Base-by-base conservation (phyloP, 2,113 vertebrate genomes). In the Microcebus murinus region DNA sequence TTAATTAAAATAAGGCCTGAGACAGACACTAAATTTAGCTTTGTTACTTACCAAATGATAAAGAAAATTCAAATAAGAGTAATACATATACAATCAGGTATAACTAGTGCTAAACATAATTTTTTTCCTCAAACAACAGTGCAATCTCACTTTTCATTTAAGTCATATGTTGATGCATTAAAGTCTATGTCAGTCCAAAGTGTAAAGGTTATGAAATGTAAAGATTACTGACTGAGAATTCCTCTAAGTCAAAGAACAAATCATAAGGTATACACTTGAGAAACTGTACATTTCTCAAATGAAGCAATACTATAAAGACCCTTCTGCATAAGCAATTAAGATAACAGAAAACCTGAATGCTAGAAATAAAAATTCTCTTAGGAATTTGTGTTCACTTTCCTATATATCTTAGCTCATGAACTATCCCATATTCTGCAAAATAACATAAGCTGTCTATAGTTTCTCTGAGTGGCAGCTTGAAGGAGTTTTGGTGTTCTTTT, bases 1-100 rank as follows among this genome's bases (percentile, higher is more conserved):
- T 55, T 34, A 80, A 89, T 10, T 91, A 94, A 61, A 52, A 63
- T 82, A 91, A 94, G 36, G 20, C 13, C 25, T 90, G 76, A 94
- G 34, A 68, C 36, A 90, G 92, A 96, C 14, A 67, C 50, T 90
- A 50, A 84, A 88, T 68, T 83, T 80, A 81, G 36, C 29, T 88
- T 94, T 91, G 36, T 36, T 80, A 36, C 8, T 90, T 9, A 90
- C 57, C 55, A 81, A 91, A 61, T 45, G 34, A 96, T 82, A 96
- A 85, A 76, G 21, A 93, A 87, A 95, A 88, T 79, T 87, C 45
- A 95, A 96, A 87, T 59, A 15, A 89, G 25, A 84, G 67, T 29
- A 91, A 80, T 52, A 88, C 23, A 67, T 74, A 79, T 86, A 92
- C 90, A 23, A 91, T 15, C 27, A 25, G 59, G 34, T 93, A 81